These are phyloP conservation scores for Galemys pyrenaicus DNA, from an alignment of 2,113 vertebrate species.

Conservation along the genomic window DNA sequence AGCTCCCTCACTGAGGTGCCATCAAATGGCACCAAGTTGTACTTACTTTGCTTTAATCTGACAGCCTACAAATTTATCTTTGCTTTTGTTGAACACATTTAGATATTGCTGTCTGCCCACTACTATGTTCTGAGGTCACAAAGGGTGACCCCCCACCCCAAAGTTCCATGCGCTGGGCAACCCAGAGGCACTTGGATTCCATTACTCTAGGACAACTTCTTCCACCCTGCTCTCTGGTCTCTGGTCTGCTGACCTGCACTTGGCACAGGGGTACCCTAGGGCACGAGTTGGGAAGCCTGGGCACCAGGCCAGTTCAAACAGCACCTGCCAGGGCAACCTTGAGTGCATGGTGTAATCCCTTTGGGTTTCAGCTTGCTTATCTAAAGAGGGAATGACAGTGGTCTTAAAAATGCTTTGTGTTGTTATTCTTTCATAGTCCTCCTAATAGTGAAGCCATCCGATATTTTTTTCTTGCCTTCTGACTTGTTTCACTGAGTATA, in stretches of 20 bases:
- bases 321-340: not conserved
- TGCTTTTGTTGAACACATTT: not conserved
- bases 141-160: not conserved
- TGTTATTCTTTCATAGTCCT: no score
- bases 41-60: not conserved
- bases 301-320: not conserved
- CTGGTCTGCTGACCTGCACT: not conserved
- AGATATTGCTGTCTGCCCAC: not conserved
- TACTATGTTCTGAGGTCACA: not conserved
- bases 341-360: not conserved
- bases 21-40: not conserved
- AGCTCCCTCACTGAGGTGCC: not conserved
- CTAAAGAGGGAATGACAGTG: not conserved
- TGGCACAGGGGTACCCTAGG: not conserved
- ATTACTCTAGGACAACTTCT: not conserved
- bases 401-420: not conserved
- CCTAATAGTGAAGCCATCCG: no score
- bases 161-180: not conserved
- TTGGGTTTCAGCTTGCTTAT: not conserved
- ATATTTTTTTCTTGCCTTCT: no score
- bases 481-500: no score
- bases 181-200: no score
- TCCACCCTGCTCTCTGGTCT: not conserved
- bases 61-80: not conserved
- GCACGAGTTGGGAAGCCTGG: not conserved